phyloP scores from a whole-genome alignment of 2,797 vertebrate genomes.

The Moxostoma hubbsi region DNA sequence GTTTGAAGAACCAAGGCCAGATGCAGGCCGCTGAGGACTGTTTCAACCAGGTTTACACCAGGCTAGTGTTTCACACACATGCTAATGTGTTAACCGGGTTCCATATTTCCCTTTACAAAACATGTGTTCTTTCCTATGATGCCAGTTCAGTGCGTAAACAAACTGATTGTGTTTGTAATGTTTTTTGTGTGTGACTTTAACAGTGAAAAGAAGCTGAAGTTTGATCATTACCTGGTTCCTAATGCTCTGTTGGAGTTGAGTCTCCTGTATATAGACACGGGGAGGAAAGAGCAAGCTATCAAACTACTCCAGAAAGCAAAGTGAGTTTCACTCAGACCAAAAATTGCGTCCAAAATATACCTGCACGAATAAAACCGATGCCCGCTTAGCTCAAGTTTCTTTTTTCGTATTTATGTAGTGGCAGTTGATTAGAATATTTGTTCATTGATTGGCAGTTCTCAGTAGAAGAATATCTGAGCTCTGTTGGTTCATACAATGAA shows the following conservation, averaged over 20 bases:
- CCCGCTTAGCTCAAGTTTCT: no score
- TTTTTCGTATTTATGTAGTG: no score
- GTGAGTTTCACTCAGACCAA: constrained; percentile 67
- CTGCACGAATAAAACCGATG: background rate
- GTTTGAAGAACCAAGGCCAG: constrained; percentile 80
- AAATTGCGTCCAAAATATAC: background rate
- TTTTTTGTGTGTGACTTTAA: constrained; percentile 19
- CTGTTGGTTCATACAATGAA: no score
- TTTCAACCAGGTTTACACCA: constrained; percentile 74
- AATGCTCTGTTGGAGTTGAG: constrained; percentile 82
- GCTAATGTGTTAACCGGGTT: no score
- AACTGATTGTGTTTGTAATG: background rate
- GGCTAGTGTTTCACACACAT: constrained; percentile 52
- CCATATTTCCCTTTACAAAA: background rate
- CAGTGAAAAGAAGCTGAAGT: constrained; percentile 84
- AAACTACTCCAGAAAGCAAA: constrained; percentile 82
- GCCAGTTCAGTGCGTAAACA: no score
- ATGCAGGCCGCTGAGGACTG: constrained; percentile 76
- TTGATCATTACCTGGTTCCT: constrained; percentile 84
- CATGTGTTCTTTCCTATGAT: background rate
- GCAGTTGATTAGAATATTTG: no score
- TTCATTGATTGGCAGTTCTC: no score
- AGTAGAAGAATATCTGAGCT: no score
- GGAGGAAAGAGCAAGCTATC: constrained; percentile 78
- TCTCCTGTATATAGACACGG: constrained; percentile 77